phyloP scores from a whole-genome alignment of 1,140 invertebrate genomes.

The Drosophila erecta region DNA sequence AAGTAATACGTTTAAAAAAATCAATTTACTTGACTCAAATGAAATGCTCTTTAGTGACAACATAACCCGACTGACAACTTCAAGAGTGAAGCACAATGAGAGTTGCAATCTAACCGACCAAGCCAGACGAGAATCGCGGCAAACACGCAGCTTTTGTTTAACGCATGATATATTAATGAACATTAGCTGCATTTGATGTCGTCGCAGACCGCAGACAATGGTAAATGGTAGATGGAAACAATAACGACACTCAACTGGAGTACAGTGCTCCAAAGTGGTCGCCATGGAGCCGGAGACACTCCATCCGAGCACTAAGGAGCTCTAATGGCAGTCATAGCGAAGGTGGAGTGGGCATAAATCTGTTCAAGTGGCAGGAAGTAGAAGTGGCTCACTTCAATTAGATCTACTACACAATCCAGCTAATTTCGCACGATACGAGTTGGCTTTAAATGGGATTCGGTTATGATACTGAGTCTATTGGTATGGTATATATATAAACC shows the following conservation, averaged over 20 bases:
- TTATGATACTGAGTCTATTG: too few species aligned
- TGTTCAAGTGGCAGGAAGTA: conserved; percentile 19
- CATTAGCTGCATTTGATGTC: conserved; percentile 62
- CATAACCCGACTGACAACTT: conserved; percentile 44
- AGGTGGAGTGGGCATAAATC: conserved; percentile 28
- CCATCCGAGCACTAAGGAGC: background rate
- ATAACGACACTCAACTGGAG: conserved; percentile 36
- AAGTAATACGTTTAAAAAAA: background rate
- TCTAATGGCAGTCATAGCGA: conserved; percentile 26
- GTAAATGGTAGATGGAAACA: conserved; percentile 30
- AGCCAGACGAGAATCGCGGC: conserved; percentile 16
- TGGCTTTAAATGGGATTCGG: background rate
- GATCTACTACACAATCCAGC: background rate
- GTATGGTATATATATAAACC: too few species aligned
- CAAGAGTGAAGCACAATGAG: conserved; percentile 5
- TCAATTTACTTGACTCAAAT: conserved; percentile 32
- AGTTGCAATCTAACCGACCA: conserved; percentile 24
- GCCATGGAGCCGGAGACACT: conserved; percentile 25
- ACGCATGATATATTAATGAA: conserved; percentile 77
- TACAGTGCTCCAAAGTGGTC: conserved; percentile 34
- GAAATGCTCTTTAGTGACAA: conserved; percentile 46
- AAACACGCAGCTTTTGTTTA: conserved; percentile 55
- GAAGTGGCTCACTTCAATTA: background rate
- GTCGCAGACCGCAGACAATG: conserved; percentile 15
- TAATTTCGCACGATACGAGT: conserved; percentile 5